These are phyloP conservation scores for Cylas formicarius DNA, from an alignment of 1,140 invertebrate genomes.

Conservation along the genomic window DNA sequence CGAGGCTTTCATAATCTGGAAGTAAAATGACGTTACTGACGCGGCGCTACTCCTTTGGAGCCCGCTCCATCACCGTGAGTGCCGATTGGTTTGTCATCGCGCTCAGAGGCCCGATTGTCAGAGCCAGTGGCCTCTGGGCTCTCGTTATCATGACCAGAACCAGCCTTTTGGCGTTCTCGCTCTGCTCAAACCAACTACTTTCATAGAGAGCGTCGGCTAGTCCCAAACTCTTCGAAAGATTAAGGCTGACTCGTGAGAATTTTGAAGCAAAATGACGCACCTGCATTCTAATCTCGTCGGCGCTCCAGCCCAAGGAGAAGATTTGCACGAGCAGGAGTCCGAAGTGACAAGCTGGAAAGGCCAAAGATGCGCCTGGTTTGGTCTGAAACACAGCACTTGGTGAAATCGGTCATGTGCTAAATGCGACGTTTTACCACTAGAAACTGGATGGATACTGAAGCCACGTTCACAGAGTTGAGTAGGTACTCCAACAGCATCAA, in stretches of 20 bases:
- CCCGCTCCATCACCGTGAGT: not conserved
- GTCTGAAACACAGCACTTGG: not conserved
- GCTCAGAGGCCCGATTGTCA: not conserved
- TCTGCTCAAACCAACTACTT: not conserved
- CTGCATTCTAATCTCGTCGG: slow-evolving; percentile 10
- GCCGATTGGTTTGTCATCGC: not conserved
- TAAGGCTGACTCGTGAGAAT: no score
- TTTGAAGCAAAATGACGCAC: no score
- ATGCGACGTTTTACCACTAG: slow-evolving; percentile 1
- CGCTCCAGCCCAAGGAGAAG: slow-evolving; percentile 6
- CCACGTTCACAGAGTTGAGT: slow-evolving; percentile 9
- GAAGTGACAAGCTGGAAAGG: not conserved
- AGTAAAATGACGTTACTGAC: no score
- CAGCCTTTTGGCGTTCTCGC: not conserved
- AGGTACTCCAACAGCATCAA: slow-evolving; percentile 11
- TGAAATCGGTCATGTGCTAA: no score
- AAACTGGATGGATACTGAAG: not conserved
- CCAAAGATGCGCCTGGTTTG: not conserved
- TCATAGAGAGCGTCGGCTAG: slow-evolving; percentile 1
- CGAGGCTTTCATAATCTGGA: no score
- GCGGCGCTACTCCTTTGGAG: no score
- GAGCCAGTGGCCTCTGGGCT: slow-evolving; percentile 1
- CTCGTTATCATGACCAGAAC: not conserved
- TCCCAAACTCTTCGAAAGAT: not conserved
- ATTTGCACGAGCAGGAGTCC: slow-evolving; percentile 1